phyloP scores from a whole-genome alignment of 2,888 invertebrate species.

The Scaptomyza reducta region DNA sequence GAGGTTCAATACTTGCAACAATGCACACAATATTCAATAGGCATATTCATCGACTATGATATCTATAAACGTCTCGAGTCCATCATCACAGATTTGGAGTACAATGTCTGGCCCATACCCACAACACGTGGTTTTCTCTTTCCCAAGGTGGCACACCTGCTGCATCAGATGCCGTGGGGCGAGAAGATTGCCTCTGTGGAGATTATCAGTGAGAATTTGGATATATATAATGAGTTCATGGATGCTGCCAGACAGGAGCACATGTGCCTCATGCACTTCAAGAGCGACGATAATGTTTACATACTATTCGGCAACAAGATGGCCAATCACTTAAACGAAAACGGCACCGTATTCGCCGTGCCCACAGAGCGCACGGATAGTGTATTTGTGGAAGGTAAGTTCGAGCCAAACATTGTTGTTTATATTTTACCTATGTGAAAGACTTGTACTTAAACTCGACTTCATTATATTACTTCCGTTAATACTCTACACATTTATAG shows the following conservation, averaged over 20 bases:
- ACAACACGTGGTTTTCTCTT: slow-evolving; percentile 75
- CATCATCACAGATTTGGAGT: slow-evolving; percentile 81
- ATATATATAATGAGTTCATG: slow-evolving; percentile 83
- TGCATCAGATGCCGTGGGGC: slow-evolving; percentile 84
- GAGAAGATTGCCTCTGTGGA: slow-evolving; percentile 83
- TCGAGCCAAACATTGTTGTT: too few species aligned
- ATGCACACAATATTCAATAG: slow-evolving; percentile 82
- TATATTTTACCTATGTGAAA: too few species aligned
- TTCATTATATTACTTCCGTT: too few species aligned
- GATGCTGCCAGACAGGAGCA: slow-evolving; percentile 81
- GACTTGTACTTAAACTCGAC: too few species aligned
- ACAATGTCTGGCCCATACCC: slow-evolving; percentile 84
- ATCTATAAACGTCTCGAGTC: slow-evolving; percentile 76
- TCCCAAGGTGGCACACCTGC: slow-evolving; percentile 82
- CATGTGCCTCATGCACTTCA: slow-evolving; percentile 83
- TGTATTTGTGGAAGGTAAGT: slow-evolving; percentile 77
- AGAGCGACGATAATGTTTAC: slow-evolving; percentile 82
- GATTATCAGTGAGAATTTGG: slow-evolving; percentile 80
- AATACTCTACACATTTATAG: slow-evolving; percentile 53
- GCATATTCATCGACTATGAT: slow-evolving; percentile 82
- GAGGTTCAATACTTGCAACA: slow-evolving; percentile 83
- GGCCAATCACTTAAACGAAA: slow-evolving; percentile 81
- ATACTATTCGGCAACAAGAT: slow-evolving; percentile 82
- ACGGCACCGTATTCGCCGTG: slow-evolving; percentile 83
- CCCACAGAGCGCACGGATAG: slow-evolving; percentile 80